A percentile compares a stretch with the other conserved stretches of the same genome.
phyloP scores from a whole-genome alignment of 2,888 invertebrate species.

The Acleris holmiana region DNA sequence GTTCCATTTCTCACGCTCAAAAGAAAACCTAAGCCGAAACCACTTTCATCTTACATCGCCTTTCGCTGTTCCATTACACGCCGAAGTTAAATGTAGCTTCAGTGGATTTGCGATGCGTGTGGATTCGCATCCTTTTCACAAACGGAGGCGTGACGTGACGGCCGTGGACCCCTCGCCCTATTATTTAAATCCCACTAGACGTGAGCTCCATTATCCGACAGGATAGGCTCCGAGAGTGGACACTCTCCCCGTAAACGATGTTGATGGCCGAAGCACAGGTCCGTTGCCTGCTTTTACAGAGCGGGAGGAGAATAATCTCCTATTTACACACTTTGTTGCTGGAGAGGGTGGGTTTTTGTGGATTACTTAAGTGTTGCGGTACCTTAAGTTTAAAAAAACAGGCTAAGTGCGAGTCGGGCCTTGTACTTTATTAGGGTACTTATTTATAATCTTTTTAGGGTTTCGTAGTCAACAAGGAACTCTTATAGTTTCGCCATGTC shows the following conservation, averaged over 20 bases:
- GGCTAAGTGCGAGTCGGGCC: too few relatives aligned
- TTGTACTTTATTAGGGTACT: too few relatives aligned
- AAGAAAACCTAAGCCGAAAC: constrained; percentile 7
- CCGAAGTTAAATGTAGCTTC: constrained; percentile 32
- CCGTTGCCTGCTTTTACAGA: constrained; percentile 16
- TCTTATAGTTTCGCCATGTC: too few relatives aligned
- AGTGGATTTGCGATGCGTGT: constrained; percentile 29
- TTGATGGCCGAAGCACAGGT: constrained; percentile 56
- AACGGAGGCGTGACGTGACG: constrained; percentile 53
- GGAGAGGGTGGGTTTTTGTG: constrained; percentile 4
- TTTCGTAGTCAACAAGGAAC: too few relatives aligned
- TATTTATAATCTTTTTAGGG: too few relatives aligned
- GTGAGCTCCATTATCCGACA: constrained; percentile 65
- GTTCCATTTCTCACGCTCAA: constrained; percentile 8
- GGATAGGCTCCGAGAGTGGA: constrained; percentile 57
- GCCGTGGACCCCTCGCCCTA: constrained; percentile 54
- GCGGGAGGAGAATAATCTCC: constrained; percentile 13
- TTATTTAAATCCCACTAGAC: constrained; percentile 77
- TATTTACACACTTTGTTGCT: constrained; percentile 9
- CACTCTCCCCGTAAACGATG: constrained; percentile 57
- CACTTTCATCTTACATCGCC: not conserved
- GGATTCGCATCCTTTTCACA: constrained; percentile 53
- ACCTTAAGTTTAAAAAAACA: too few relatives aligned
- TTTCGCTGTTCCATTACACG: constrained; percentile 25
- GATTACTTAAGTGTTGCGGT: too few relatives aligned